phyloP scores from a whole-genome alignment of 2,888 invertebrate genomes.

The Yponomeuta cagnagella region DNA sequence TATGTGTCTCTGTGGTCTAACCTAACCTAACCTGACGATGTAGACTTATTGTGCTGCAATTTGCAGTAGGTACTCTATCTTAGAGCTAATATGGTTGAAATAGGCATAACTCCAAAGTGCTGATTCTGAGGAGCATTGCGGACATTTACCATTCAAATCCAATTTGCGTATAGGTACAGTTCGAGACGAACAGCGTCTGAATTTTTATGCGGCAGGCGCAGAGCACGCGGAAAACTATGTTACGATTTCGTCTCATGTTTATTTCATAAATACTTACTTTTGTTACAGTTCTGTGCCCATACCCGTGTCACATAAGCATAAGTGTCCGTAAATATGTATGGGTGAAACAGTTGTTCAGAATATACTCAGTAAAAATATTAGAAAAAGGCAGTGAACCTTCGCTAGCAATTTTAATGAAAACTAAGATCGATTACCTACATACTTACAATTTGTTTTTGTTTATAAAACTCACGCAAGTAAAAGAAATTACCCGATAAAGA shows the following conservation, averaged over 20 bases:
- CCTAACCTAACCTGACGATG: background rate
- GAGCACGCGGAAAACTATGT: background rate
- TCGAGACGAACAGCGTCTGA: background rate
- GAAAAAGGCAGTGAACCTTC: too few relatives aligned
- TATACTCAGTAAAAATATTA: background rate
- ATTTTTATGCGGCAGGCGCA: background rate
- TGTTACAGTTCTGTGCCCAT: background rate
- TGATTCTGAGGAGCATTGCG: background rate
- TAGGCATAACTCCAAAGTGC: background rate
- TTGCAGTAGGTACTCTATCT: background rate
- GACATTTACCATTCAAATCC: background rate
- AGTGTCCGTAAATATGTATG: background rate
- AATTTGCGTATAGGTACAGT: background rate
- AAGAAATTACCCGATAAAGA: too few relatives aligned
- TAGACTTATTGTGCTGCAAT: background rate
- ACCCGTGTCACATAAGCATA: background rate
- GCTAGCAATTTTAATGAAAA: too few relatives aligned
- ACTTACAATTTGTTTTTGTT: too few relatives aligned
- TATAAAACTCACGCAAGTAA: too few relatives aligned
- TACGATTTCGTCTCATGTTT: constrained; percentile 1
- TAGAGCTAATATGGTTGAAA: background rate
- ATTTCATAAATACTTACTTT: background rate
- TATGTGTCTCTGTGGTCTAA: too few relatives aligned
- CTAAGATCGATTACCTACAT: too few relatives aligned
- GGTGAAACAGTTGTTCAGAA: background rate